Evolutionary conservation across 2,113 vertebrate genomes (phyloP), one percentile per base, ranked within the genome.

Genomic region (Grus americana): DNA sequence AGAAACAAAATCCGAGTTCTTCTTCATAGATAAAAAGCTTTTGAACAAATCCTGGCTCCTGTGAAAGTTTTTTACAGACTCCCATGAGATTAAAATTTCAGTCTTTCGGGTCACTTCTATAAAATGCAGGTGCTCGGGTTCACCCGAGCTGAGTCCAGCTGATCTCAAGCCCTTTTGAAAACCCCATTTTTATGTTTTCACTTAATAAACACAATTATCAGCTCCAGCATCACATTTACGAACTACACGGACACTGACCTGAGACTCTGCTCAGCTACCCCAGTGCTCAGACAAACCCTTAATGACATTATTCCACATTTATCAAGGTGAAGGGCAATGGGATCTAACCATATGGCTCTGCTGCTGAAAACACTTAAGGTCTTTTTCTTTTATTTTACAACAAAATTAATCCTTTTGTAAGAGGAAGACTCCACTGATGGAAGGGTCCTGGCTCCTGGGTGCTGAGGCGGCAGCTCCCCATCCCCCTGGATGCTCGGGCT

Each of bases 111-210:
- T 54, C 2, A 27, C 44, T 74, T 40, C 52, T 36, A 5, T 18
- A 20, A 44, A 12, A 12, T 74, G 52, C 7, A 15, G 22, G 30
- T 34, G 10, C 22, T 73, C 27, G 29, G 14, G 0, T 19, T 58
- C 19, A 55, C 14, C n/a, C 0, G 0, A 68, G 75, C 10, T 4
- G 52, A 47, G 26, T 46, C 22, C 40, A 54, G 70, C 21, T 36
- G 32, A 65, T 27, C 47, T 50, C 42, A 54, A 62, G 18, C 12
- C 29, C 67, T 58, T 83, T 23, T 7, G 36, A 50, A 86, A 90
- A 29, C 2, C 16, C 12, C 1, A 2, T 22, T 75, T 72, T 57
- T 14, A 34, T 20, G 4, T 15, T 82, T 80, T 67, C 36, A 44
- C 46, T 82, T 57, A 30, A 30, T n/a, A 73, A 63, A 30, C 15